Percentiles rank a stretch among this genome's conserved stretches.
These are phyloP conservation scores for Dilophus febrilis DNA, from an alignment of 2,888 invertebrate species.

Conservation along the genomic window DNA sequence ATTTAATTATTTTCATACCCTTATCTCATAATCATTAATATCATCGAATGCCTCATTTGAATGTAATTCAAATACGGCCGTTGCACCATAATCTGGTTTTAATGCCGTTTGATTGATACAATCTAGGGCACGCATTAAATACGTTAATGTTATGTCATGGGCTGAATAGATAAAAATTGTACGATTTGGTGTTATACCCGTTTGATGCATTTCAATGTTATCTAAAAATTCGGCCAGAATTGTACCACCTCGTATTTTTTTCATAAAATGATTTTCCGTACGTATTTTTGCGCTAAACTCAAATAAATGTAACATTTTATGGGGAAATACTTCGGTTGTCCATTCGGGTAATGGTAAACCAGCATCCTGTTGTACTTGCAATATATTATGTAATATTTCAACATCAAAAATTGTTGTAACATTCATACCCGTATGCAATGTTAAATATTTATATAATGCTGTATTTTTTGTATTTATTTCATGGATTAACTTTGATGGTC, in stretches of 20 bases:
- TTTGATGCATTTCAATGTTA: constrained; percentile 33
- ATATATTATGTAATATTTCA: constrained; percentile 56
- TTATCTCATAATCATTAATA: constrained; percentile 37
- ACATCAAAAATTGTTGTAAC: constrained; percentile 35
- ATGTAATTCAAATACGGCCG: constrained; percentile 56
- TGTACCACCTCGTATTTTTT: constrained; percentile 54
- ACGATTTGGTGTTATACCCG: constrained; percentile 30
- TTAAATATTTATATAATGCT: constrained; percentile 45
- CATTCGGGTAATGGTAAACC: constrained; percentile 56
- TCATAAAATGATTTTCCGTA: constrained; percentile 51
- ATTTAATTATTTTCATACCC: no score
- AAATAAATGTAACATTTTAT: constrained; percentile 45
- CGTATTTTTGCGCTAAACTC: constrained; percentile 50
- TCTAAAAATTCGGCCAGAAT: constrained; percentile 49
- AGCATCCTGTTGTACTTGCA: constrained; percentile 45
- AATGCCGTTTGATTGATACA: constrained; percentile 37
- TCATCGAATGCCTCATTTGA: constrained; percentile 28
- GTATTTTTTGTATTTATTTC: constrained; percentile 35
- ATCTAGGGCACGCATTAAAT: constrained; percentile 55
- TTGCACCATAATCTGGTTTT: constrained; percentile 61
- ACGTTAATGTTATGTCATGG: constrained; percentile 68
- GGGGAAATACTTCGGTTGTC: constrained; percentile 52
- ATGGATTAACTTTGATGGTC: constrained; percentile 32
- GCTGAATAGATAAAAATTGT: constrained; percentile 55
- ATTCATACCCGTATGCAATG: constrained; percentile 35